phyloP scores from a whole-genome alignment of 1,140 invertebrate genomes.

The Bombus picipes region DNA sequence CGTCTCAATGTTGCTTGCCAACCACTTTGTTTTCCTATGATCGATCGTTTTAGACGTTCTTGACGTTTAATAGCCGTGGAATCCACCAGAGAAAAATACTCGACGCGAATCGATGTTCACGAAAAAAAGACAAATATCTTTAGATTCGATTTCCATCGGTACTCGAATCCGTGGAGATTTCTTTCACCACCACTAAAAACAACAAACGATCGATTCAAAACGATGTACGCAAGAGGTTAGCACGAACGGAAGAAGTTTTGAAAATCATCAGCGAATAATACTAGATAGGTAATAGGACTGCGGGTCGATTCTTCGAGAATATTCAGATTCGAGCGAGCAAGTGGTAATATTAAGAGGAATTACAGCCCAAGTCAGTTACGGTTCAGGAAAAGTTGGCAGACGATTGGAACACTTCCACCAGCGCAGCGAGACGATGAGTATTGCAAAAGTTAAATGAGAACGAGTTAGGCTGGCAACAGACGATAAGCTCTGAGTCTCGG shows the following conservation, averaged over 20 bases:
- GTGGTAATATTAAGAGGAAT: constrained; percentile 7
- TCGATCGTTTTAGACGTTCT: neutral
- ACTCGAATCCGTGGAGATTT: neutral
- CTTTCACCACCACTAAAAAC: neutral
- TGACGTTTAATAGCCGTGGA: neutral
- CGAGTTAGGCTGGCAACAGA: constrained; percentile 61
- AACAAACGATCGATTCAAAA: neutral
- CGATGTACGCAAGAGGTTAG: neutral
- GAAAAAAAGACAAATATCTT: neutral
- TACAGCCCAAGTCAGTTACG: constrained; percentile 34
- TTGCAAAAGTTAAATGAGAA: constrained; percentile 62
- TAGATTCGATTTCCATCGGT: neutral
- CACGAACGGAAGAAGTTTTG: neutral
- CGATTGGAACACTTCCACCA: constrained; percentile 22
- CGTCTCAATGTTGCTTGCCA: too few species aligned
- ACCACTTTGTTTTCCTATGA: neutral
- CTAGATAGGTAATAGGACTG: neutral
- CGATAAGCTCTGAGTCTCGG: constrained; percentile 55
- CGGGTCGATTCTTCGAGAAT: neutral
- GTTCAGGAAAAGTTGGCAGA: constrained; percentile 6
- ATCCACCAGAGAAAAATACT: neutral
- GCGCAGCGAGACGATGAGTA: neutral
- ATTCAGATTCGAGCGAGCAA: neutral
- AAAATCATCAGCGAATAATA: neutral
- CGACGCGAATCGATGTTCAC: neutral